These are phyloP conservation scores for Zootermopsis nevadensis DNA, from an alignment of 2,888 invertebrate species.

Conservation along the genomic window DNA sequence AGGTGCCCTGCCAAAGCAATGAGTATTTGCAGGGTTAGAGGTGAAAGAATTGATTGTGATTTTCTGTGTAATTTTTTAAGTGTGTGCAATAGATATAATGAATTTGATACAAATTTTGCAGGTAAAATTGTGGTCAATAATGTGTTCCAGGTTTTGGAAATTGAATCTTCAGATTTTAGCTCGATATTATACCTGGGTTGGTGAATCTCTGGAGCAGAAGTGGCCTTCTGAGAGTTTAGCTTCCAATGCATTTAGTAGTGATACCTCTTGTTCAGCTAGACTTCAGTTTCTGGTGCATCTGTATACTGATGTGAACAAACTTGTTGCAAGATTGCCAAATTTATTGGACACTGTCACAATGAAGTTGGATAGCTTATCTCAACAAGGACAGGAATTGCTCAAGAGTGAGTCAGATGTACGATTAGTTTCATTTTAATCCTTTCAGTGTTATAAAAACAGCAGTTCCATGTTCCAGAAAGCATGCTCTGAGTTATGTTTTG, in stretches of 20 bases:
- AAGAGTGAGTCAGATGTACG: constrained; percentile 30
- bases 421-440: no score
- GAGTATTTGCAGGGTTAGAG: no score
- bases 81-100: no score
- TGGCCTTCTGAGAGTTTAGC: constrained; percentile 50
- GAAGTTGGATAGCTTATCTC: constrained; percentile 56
- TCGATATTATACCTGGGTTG: constrained; percentile 81
- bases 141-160: constrained; percentile 81
- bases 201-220: constrained; percentile 61
- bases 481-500: no score
- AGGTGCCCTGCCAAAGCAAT: no score
- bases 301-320: constrained; percentile 61
- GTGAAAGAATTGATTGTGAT: no score
- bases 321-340: constrained; percentile 58
- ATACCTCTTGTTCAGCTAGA: not conserved
- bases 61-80: no score
- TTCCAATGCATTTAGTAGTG: not conserved
- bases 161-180: constrained; percentile 85
- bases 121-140: not conserved
- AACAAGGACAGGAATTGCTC: constrained; percentile 31
- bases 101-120: no score
- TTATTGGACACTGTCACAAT: constrained; percentile 57
- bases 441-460: no score
- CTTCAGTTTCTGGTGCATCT: constrained; percentile 61
- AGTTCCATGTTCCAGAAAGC: no score